These are phyloP conservation scores for Hydrozoanthus gracilis DNA, from an alignment of 92 coral and sea anemone species.

Conservation along the genomic window DNA sequence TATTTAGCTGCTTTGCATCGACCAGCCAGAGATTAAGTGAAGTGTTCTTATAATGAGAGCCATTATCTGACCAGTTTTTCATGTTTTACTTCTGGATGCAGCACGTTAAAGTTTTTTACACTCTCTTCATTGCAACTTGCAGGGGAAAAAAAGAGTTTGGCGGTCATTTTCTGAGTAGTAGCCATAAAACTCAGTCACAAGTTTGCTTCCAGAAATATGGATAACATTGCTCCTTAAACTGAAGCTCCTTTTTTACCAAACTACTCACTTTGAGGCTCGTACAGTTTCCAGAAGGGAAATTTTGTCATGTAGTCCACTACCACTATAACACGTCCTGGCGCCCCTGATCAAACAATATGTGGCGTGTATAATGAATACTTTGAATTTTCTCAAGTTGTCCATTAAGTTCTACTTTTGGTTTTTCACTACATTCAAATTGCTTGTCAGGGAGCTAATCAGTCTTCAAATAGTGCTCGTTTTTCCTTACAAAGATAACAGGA, in stretches of 20 bases:
- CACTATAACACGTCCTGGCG: too few relatives aligned
- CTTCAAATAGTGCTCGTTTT: too few relatives aligned
- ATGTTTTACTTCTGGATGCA: conserved; percentile 29
- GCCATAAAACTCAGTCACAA: conserved; percentile 47
- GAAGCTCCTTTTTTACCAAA: conserved; percentile 53
- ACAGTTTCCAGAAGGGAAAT: too few relatives aligned
- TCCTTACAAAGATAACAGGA: too few relatives aligned
- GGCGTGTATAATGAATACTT: too few relatives aligned
- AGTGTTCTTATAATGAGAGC: conserved; percentile 67
- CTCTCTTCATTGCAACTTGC: conserved; percentile 58
- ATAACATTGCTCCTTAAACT: conserved; percentile 58
- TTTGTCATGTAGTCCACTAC: too few relatives aligned
- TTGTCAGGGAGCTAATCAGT: too few relatives aligned
- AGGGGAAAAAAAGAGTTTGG: conserved; percentile 28
- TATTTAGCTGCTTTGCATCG: neutral
- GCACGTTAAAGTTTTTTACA: conserved; percentile 26
- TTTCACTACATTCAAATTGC: too few relatives aligned
- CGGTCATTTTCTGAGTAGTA: conserved; percentile 43
- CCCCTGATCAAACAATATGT: too few relatives aligned
- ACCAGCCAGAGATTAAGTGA: conserved; percentile 44
- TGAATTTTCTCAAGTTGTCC: too few relatives aligned
- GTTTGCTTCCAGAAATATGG: conserved; percentile 21
- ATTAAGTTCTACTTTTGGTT: too few relatives aligned
- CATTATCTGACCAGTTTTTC: conserved; percentile 70
- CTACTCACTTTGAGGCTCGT: too few relatives aligned